A percentile compares a stretch with the other conserved stretches of the same genome.
Conservation (phyloP, 30 jellyfish, hydroid and myxozoan genomes). For the Nemopilema nomurai region DNA sequence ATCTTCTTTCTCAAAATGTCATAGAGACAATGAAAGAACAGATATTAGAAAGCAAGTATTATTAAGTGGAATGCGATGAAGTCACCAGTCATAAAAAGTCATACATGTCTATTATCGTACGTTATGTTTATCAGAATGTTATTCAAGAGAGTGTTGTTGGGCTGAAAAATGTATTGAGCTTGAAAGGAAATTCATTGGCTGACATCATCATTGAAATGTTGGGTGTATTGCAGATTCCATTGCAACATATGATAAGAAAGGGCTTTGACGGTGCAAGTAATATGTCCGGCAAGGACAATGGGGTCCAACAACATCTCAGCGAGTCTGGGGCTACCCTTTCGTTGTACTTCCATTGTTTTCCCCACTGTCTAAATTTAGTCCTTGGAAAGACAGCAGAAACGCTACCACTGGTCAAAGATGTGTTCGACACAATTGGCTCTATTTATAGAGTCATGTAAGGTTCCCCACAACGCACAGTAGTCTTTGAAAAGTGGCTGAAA, state of each 20-base stretch:
- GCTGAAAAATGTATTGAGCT: conserved; percentile 30
- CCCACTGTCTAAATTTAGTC: conserved; percentile 42
- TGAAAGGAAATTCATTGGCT: conserved; percentile 33
- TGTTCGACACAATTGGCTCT: conserved; percentile 44
- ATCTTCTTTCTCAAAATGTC: neutral
- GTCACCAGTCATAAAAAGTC: conserved; percentile 49
- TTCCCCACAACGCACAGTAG: conserved; percentile 49
- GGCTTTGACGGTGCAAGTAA: conserved; percentile 16
- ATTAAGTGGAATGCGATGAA: conserved; percentile 48
- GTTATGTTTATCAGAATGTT: conserved; percentile 17
- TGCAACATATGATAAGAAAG: conserved; percentile 18
- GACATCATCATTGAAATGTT: conserved; percentile 39
- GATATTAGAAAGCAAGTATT: conserved; percentile 6
- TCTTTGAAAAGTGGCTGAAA: conserved; percentile 18
- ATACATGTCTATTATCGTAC: conserved; percentile 22
- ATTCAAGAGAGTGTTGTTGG: conserved; percentile 36
- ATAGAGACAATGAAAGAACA: conserved; percentile 26
- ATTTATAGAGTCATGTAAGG: conserved; percentile 34
- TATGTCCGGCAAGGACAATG: conserved; percentile 34
- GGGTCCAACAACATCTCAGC: conserved; percentile 39
- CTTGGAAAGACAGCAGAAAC: conserved; percentile 12
- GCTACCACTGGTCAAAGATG: conserved; percentile 28
- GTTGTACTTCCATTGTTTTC: conserved; percentile 35
- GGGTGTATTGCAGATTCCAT: conserved; percentile 24
- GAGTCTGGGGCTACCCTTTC: conserved; percentile 41